Conservation (phyloP, 2,113 vertebrate genomes). For the Xenopus laevis region DNA sequence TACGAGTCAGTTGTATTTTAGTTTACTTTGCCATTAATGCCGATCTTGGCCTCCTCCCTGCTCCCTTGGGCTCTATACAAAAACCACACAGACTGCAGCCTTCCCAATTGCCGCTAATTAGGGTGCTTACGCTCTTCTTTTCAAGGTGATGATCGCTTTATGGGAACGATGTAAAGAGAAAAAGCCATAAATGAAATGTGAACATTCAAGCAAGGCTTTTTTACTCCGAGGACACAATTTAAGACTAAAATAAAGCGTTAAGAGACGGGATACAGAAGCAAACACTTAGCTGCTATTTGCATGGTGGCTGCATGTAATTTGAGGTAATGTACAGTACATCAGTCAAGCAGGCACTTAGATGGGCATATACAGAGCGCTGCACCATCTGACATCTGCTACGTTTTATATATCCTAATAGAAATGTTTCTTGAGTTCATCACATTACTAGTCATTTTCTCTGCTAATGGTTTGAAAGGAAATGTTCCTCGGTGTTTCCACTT, state of each 20-base stretch:
- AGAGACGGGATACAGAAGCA: conserved; percentile 40
- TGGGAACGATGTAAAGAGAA: conserved; percentile 35
- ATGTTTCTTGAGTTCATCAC: conserved; percentile 56
- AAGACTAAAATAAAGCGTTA: conserved; percentile 37
- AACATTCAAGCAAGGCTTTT: conserved; percentile 15
- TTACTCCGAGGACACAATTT: conserved; percentile 43
- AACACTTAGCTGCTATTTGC: conserved; percentile 53
- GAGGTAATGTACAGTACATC: conserved; percentile 49
- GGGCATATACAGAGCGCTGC: conserved; percentile 14
- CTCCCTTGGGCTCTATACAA: conserved; percentile 29
- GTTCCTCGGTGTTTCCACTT: conserved; percentile 51
- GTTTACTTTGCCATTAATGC: not conserved
- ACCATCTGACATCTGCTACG: conserved; percentile 47
- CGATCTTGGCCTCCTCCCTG: not conserved
- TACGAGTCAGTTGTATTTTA: not conserved
- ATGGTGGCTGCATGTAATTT: conserved; percentile 49
- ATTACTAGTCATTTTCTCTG: conserved; percentile 57
- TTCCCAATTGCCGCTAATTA: conserved; percentile 24
- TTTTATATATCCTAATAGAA: conserved; percentile 57
- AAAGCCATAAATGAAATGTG: conserved; percentile 26
- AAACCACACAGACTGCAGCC: conserved; percentile 15
- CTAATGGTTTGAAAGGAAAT: conserved; percentile 54
- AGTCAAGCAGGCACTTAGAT: conserved; percentile 51
- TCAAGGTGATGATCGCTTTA: conserved; percentile 20
- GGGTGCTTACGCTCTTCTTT: conserved; percentile 30